phyloP scores from a whole-genome alignment of 1,140 invertebrate genomes.

The Aradophagus sp. region DNA sequence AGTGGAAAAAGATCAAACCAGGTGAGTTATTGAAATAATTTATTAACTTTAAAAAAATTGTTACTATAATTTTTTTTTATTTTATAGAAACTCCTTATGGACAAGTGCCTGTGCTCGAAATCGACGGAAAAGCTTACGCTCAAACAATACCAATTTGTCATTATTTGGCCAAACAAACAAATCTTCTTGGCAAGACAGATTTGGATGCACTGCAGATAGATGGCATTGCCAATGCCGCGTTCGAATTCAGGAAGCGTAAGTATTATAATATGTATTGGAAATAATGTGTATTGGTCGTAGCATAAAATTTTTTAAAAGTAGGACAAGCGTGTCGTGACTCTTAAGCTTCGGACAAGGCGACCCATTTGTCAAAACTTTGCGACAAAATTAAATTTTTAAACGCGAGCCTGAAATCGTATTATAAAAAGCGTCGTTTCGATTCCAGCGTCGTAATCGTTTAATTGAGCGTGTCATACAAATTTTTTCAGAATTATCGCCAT shows the following conservation, averaged over 20 bases:
- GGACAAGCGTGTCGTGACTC: conserved; percentile 33
- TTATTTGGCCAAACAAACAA: conserved; percentile 75
- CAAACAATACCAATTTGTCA: conserved; percentile 76
- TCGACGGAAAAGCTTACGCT: conserved; percentile 74
- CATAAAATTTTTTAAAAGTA: conserved; percentile 27
- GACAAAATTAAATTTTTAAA: no score
- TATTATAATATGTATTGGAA: conserved; percentile 40
- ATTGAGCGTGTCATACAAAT: neutral
- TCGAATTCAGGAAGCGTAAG: conserved; percentile 66
- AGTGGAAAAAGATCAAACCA: conserved; percentile 75
- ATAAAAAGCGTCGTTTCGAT: no score
- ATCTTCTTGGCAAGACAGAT: conserved; percentile 73
- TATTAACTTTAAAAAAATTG: neutral
- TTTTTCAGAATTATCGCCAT: conserved; percentile 50
- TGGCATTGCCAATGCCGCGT: conserved; percentile 63
- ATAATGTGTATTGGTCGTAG: conserved; percentile 30
- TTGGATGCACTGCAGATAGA: conserved; percentile 69
- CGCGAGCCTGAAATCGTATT: no score
- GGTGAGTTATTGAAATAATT: conserved; percentile 63
- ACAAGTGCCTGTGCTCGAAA: conserved; percentile 76
- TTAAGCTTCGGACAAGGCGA: conserved; percentile 1
- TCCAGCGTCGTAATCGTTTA: conserved; percentile 1
- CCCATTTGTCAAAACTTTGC: neutral
- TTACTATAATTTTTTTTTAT: no score
- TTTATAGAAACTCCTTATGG: conserved; percentile 71